Percentiles rank a stretch among this genome's conserved stretches.
Evolutionary conservation across 2,888 invertebrate genomes (phyloP).

Genomic region (Chaetoderma sp.): DNA sequence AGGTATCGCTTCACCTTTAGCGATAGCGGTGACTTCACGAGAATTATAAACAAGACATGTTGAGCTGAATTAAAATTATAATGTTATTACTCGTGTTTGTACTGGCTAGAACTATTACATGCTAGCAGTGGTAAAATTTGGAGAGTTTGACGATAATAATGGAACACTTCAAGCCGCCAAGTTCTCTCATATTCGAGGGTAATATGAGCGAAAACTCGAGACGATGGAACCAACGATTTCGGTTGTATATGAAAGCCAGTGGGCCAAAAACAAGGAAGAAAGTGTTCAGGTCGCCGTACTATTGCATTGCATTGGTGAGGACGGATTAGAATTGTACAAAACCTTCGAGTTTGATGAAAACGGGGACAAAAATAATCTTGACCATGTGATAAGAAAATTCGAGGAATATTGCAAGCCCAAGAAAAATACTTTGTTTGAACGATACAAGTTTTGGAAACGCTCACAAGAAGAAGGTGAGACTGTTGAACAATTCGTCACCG

Average conservation of each 20-base stretch:
- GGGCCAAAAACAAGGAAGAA: neutral
- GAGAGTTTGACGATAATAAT: neutral
- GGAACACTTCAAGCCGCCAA: neutral
- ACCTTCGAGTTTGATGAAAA: slow-evolving; percentile 10
- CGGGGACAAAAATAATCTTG: neutral
- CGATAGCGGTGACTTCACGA: no score
- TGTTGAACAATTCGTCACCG: slow-evolving; percentile 24
- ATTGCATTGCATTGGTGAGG: slow-evolving; percentile 16
- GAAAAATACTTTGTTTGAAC: slow-evolving; percentile 26
- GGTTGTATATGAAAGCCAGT: slow-evolving; percentile 15
- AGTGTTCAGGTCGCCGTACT: slow-evolving; percentile 11
- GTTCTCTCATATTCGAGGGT: neutral
- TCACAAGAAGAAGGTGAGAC: slow-evolving; percentile 18
- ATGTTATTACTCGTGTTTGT: no score
- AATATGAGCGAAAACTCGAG: slow-evolving; percentile 6
- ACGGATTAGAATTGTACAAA: slow-evolving; percentile 23
- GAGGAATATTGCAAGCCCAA: slow-evolving; percentile 20
- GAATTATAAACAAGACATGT: no score
- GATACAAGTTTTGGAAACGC: slow-evolving; percentile 18
- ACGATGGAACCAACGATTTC: slow-evolving; percentile 15
- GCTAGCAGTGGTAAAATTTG: neutral
- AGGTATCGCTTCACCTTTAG: no score
- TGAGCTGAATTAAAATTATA: no score
- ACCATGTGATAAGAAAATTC: slow-evolving; percentile 7
- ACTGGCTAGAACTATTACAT: neutral